A percentile compares a stretch with the other conserved stretches of the same genome.
phyloP scores from a whole-genome alignment of 2,888 invertebrate genomes.

The Eupithecia pulchellata region DNA sequence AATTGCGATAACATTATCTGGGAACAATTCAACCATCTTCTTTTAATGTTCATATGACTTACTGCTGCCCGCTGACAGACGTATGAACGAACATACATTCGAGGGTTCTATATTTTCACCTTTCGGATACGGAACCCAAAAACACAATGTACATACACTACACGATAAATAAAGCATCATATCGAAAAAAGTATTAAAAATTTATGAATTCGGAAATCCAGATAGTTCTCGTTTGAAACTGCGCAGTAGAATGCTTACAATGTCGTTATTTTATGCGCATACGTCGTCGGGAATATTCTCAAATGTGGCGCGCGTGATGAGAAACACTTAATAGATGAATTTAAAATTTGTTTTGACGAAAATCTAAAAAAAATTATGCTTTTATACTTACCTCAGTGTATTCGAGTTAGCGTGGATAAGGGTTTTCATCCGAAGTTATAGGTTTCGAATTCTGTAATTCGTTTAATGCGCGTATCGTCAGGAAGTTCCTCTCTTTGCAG shows the following conservation, averaged over 20 bases:
- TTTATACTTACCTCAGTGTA: not conserved
- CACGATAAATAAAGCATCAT: too few relatives aligned
- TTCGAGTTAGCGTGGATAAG: not conserved
- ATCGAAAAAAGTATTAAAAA: not conserved
- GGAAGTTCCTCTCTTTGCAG: too few relatives aligned
- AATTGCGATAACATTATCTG: too few relatives aligned
- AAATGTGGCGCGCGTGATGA: not conserved
- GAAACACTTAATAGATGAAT: not conserved
- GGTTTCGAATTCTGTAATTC: not conserved
- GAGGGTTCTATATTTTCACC: too few relatives aligned
- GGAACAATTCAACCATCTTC: too few relatives aligned
- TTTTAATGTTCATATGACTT: too few relatives aligned
- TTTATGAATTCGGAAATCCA: not conserved
- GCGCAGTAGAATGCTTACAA: not conserved
- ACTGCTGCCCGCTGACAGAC: too few relatives aligned
- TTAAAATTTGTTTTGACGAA: not conserved
- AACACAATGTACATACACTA: too few relatives aligned
- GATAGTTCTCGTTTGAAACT: not conserved
- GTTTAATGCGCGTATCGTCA: too few relatives aligned
- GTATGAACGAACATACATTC: too few relatives aligned
- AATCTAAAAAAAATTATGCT: not conserved
- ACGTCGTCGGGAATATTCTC: not conserved
- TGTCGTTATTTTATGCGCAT: conserved; percentile 6
- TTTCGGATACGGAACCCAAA: too few relatives aligned
- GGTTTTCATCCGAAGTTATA: not conserved